Evolutionary conservation across 2,888 invertebrate genomes (phyloP), one percentile per base, ranked within the genome.

Genomic region (Syrphus vitripennis): DNA sequence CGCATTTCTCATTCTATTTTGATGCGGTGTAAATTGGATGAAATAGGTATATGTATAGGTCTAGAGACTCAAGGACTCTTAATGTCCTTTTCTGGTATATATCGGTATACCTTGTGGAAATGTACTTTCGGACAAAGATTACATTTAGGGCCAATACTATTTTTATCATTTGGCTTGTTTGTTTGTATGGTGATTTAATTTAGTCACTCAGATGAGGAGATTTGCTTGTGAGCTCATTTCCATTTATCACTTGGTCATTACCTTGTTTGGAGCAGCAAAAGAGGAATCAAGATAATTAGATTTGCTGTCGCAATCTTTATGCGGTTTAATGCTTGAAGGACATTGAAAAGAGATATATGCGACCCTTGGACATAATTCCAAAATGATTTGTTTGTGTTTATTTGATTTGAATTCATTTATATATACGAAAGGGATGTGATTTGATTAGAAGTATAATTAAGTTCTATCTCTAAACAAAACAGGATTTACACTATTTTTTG

Each of bases 241-340:
- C 80, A 81, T 84, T 84, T 84, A 81, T 81, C 84, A 81, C 80
- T 71, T 81, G 76, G 67, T 75, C 76, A 84, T 84, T 84, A 84
- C 81, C 76, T 71, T 59, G 53, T n/a, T n/a, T n/a, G n/a, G n/a
- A n/a, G n/a, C n/a, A n/a, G 71, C 67, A 42, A 76, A 84, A 57
- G 81, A 71, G 76, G 71, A 80, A 84, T 81, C 59, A 72, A 40
- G 81, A 76, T 84, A 84, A 81, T 84, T 81, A 81, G 80, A 81
- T 84, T 84, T 65, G 19, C 16, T 61, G 37, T 70, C 26, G 63
- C 50, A n/a, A 50, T 57, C 55, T 53, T 59, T 50, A 48, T 21
- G 21, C 40, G 65, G 16, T 72, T 59, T 59, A 37, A 57, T 72
- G 67, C 29, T 67, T 26, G 45, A 50, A 34, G 57, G 55, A 57